Evolutionary conservation across 2,113 vertebrate genomes (phyloP).

Genomic region (Manacus vitellinus): DNA sequence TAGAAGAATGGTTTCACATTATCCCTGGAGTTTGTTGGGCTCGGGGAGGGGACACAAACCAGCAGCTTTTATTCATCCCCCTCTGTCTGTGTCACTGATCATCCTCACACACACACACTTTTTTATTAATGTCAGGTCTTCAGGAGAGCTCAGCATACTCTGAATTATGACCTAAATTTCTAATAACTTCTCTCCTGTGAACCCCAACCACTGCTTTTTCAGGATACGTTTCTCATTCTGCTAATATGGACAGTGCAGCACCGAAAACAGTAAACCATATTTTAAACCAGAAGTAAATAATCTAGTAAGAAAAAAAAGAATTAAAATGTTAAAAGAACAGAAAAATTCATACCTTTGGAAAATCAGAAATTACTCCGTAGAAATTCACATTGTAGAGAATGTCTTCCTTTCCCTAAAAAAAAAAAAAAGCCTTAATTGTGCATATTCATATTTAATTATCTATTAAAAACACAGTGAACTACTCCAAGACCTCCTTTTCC

Average conservation of each 20-base stretch:
- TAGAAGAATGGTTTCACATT: background rate
- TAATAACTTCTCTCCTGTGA: background rate
- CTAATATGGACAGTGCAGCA: background rate
- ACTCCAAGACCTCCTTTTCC: background rate
- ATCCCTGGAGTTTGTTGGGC: background rate
- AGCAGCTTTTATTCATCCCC: background rate
- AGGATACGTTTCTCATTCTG: background rate
- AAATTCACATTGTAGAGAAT: conserved; percentile 6
- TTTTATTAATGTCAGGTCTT: background rate
- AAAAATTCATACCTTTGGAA: conserved; percentile 37
- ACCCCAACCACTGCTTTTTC: background rate
- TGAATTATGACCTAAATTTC: background rate
- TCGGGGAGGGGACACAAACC: background rate
- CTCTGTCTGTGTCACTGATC: background rate
- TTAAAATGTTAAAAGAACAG: background rate
- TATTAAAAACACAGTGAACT: background rate
- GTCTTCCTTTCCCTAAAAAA: background rate
- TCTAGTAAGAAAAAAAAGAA: background rate
- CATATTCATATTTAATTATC: background rate
- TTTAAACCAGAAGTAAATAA: background rate
- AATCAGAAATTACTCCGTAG: conserved; percentile 16
- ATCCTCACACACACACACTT: background rate
- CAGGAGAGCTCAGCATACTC: background rate
- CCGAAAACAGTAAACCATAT: background rate
- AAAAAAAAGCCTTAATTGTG: background rate